A percentile compares a stretch with the other conserved stretches of the same genome.
These are phyloP conservation scores for Phoxinus phoxinus DNA, from an alignment of 2,113 vertebrate genomes.

Conservation along the genomic window DNA sequence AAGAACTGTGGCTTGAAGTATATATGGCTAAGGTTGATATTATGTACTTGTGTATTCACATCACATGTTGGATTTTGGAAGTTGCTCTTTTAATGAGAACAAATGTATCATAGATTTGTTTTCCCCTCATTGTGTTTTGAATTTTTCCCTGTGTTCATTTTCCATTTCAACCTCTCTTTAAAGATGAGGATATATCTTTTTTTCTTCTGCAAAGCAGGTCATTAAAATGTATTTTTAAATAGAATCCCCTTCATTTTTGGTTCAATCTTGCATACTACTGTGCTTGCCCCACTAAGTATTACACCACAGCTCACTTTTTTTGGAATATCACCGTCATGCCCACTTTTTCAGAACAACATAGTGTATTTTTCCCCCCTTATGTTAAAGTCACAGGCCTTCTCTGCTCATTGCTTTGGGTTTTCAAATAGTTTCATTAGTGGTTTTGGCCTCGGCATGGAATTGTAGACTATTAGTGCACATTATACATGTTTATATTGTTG, in stretches of 20 bases:
- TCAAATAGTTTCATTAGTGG: constrained; percentile 54
- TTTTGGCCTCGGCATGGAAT: constrained; percentile 63
- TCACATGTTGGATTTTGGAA: constrained; percentile 62
- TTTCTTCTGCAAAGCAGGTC: constrained; percentile 69
- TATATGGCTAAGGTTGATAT: constrained; percentile 72
- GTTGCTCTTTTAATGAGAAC: constrained; percentile 72
- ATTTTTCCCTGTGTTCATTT: constrained; percentile 49
- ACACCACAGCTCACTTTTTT: constrained; percentile 63
- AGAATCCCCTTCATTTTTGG: constrained; percentile 56
- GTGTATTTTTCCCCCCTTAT: constrained; percentile 52
- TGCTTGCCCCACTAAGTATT: constrained; percentile 59
- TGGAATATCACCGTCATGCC: constrained; percentile 64
- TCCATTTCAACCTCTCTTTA: constrained; percentile 61
- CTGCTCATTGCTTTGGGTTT: constrained; percentile 54
- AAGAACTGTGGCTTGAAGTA: constrained; percentile 62
- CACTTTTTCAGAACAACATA: constrained; percentile 63
- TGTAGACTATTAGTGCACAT: constrained; percentile 45
- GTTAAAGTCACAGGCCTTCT: constrained; percentile 60
- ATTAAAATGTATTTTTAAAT: constrained; percentile 73
- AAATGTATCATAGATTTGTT: constrained; percentile 69
- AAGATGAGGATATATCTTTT: constrained; percentile 60
- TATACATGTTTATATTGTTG: constrained; percentile 21
- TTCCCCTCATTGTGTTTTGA: constrained; percentile 49
- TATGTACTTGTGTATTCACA: constrained; percentile 77
- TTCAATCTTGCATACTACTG: constrained; percentile 63